Evolutionary conservation across 2,888 invertebrate genomes (phyloP).

Genomic region (Lucinisca nassula): DNA sequence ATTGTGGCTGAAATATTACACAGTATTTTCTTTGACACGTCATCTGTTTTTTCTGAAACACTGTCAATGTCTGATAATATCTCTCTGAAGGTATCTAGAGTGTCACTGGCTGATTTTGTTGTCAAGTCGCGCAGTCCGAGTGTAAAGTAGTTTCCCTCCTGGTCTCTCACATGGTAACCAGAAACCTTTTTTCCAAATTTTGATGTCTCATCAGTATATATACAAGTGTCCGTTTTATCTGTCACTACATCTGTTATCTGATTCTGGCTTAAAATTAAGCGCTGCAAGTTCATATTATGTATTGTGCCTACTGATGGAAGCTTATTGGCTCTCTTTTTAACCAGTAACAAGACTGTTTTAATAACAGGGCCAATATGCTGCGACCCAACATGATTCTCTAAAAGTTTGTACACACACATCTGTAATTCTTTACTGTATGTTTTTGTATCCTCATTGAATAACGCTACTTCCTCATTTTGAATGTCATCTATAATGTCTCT

Average conservation of each 20-base stretch:
- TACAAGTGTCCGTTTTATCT: background rate
- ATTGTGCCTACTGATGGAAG: background rate
- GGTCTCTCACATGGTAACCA: slow-evolving; percentile 26
- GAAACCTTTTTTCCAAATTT: background rate
- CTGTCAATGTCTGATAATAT: slow-evolving; percentile 17
- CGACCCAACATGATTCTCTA: background rate
- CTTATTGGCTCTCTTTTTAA: background rate
- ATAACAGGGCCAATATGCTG: background rate
- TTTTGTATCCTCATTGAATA: background rate
- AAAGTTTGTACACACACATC: background rate
- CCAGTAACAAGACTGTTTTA: background rate
- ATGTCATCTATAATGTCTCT: background rate
- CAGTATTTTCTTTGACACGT: slow-evolving; percentile 29
- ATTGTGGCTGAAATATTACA: slow-evolving; percentile 41
- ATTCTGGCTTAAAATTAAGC: background rate
- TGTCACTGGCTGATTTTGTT: background rate
- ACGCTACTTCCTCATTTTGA: background rate
- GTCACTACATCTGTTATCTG: background rate
- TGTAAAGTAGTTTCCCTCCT: slow-evolving; percentile 20
- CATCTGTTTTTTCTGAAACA: background rate
- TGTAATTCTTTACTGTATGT: background rate
- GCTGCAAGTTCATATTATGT: background rate
- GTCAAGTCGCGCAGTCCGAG: slow-evolving; percentile 18
- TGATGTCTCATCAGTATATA: background rate
- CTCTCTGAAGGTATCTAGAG: background rate